These are phyloP conservation scores for Ovibos moschatus DNA, from an alignment of 2,113 vertebrate species.

Conservation along the genomic window DNA sequence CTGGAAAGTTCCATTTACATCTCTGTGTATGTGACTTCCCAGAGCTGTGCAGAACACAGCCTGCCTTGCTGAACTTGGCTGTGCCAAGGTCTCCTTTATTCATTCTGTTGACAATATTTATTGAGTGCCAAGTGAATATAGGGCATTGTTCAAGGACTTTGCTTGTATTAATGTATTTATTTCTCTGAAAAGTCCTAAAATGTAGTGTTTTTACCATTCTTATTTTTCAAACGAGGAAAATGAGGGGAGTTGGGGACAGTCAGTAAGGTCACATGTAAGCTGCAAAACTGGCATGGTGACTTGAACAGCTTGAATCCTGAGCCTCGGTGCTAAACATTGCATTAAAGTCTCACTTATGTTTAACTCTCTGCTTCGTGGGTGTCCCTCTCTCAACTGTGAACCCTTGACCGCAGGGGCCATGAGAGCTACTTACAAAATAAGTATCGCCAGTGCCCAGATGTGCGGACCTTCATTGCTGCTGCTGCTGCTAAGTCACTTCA, in stretches of 20 bases:
- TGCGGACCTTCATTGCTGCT: background rate
- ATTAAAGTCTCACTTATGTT: background rate
- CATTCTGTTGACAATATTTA: background rate
- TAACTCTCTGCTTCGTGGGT: background rate
- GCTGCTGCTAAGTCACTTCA: background rate
- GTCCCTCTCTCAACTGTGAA: background rate
- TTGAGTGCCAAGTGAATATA: background rate
- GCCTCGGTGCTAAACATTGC: background rate
- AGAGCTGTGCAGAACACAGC: background rate
- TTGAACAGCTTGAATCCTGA: background rate
- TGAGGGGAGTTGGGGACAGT: background rate
- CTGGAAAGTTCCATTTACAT: background rate
- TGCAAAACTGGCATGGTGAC: background rate
- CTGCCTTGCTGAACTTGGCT: background rate
- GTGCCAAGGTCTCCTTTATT: background rate
- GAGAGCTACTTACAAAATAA: background rate
- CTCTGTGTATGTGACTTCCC: background rate
- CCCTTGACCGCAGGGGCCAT: background rate
- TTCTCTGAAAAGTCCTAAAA: background rate
- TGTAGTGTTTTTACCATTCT: background rate
- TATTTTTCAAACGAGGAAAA: background rate
- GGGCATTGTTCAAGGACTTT: background rate
- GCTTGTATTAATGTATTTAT: background rate
- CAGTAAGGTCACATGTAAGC: background rate
- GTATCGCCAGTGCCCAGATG: background rate